Evolutionary conservation across 2,113 vertebrate genomes (phyloP).

Genomic region (Hydrochoerus hydrochaeris): DNA sequence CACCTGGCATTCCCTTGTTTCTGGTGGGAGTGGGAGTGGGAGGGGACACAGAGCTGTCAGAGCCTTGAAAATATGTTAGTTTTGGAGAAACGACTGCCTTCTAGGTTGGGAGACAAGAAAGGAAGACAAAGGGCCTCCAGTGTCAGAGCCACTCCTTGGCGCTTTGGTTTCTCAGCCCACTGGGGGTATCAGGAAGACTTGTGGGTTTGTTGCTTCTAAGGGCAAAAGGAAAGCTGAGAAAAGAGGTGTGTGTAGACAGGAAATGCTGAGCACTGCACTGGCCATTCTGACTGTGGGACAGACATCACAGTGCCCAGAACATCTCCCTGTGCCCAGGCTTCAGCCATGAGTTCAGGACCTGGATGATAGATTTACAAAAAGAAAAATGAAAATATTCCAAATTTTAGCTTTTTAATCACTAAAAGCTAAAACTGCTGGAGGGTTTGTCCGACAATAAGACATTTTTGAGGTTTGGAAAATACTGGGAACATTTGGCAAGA

Average conservation of each 20-base stretch:
- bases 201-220: background rate
- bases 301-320: rapidly evolving
- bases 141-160: rapidly evolving
- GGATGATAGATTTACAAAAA: background rate
- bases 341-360: background rate
- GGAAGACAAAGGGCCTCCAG: background rate
- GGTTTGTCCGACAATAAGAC: background rate
- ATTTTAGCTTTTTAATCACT: background rate
- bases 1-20: conserved; percentile 22
- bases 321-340: background rate
- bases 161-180: rapidly evolving
- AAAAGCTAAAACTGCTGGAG: background rate
- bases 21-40: background rate
- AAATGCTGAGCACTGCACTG: background rate
- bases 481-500: background rate
- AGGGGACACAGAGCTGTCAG: background rate
- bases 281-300: rapidly evolving
- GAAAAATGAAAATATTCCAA: background rate
- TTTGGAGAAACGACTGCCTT: background rate
- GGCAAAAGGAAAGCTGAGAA: background rate
- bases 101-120: background rate
- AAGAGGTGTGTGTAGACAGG: too few relatives aligned
- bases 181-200: background rate
- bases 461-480: conserved; percentile 52
- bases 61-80: background rate